These are phyloP conservation scores for Drosophila borborema DNA, from an alignment of 2,888 invertebrate genomes.

Conservation along the genomic window DNA sequence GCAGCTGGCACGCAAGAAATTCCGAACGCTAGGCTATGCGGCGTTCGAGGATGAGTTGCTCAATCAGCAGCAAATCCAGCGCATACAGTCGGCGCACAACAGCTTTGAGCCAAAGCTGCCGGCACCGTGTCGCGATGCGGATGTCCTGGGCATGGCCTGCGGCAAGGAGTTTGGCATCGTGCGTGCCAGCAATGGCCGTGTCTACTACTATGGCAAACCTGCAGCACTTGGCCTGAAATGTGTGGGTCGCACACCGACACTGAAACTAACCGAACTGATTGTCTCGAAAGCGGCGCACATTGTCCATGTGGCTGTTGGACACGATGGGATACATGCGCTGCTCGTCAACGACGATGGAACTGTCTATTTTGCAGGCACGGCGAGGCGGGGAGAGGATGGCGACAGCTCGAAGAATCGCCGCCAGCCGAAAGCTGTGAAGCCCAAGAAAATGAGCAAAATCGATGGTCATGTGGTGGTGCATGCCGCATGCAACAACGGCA, in stretches of 20 bases:
- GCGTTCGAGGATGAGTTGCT: slow-evolving; percentile 89
- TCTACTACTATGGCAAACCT: slow-evolving; percentile 95
- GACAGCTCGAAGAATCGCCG: slow-evolving; percentile 92
- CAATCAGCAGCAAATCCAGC: slow-evolving; percentile 85
- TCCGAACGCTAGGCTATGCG: slow-evolving; percentile 91
- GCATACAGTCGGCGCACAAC: slow-evolving; percentile 86
- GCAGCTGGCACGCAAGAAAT: slow-evolving; percentile 91
- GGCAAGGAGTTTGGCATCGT: slow-evolving; percentile 97
- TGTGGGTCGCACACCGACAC: slow-evolving; percentile 83
- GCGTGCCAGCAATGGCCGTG: slow-evolving; percentile 94
- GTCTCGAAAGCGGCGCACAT: slow-evolving; percentile 91
- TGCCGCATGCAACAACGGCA: slow-evolving; percentile 97
- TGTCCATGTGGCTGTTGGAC: slow-evolving; percentile 93
- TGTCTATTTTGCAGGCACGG: slow-evolving; percentile 94
- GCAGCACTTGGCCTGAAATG: slow-evolving; percentile 93
- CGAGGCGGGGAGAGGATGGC: slow-evolving; percentile 96
- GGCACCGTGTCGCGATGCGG: slow-evolving; percentile 89
- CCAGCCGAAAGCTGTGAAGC: slow-evolving; percentile 95
- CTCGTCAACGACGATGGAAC: slow-evolving; percentile 96
- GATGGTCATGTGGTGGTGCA: slow-evolving; percentile 93
- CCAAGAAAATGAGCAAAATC: slow-evolving; percentile 95
- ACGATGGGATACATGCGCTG: slow-evolving; percentile 96
- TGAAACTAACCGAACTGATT: slow-evolving; percentile 86
- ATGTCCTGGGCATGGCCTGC: slow-evolving; percentile 90
- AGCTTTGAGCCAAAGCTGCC: slow-evolving; percentile 87